phyloP scores from a whole-genome alignment of 2,888 invertebrate genomes.

The Sycophila texana region DNA sequence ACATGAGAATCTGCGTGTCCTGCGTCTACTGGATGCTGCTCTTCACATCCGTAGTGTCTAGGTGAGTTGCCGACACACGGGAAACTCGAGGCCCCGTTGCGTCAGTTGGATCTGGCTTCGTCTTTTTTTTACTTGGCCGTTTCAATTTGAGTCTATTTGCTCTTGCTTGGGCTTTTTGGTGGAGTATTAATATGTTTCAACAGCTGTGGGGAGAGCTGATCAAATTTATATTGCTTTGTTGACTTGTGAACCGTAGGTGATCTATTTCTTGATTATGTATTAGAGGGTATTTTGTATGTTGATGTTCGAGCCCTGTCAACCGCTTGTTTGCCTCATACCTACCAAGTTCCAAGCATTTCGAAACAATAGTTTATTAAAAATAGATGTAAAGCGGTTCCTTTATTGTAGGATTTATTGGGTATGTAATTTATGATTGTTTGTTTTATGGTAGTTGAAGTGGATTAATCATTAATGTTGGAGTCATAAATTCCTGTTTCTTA shows the following conservation, averaged over 20 bases:
- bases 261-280: neutral
- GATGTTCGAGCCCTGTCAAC: neutral
- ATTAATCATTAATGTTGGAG: neutral
- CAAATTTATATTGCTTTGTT: neutral
- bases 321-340: conserved; percentile 3
- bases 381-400: conserved; percentile 1
- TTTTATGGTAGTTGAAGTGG: too few species aligned
- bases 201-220: neutral
- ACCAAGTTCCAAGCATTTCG: neutral
- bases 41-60: conserved; percentile 80
- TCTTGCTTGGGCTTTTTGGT: neutral
- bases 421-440: neutral
- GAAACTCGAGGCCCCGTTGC: neutral
- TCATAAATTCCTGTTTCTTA: neutral
- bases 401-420: neutral
- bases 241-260: neutral
- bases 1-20: conserved; percentile 80
- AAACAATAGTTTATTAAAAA: conserved; percentile 12
- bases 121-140: neutral
- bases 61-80: conserved; percentile 70
- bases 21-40: conserved; percentile 80
- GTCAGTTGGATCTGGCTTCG: conserved; percentile 1
- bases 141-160: neutral
- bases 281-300: neutral
- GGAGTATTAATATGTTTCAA: neutral